A percentile compares a stretch with the other conserved stretches of the same genome.
These are phyloP conservation scores for Ceratosolen solmsi DNA, from an alignment of 1,140 invertebrate species.

Conservation along the genomic window DNA sequence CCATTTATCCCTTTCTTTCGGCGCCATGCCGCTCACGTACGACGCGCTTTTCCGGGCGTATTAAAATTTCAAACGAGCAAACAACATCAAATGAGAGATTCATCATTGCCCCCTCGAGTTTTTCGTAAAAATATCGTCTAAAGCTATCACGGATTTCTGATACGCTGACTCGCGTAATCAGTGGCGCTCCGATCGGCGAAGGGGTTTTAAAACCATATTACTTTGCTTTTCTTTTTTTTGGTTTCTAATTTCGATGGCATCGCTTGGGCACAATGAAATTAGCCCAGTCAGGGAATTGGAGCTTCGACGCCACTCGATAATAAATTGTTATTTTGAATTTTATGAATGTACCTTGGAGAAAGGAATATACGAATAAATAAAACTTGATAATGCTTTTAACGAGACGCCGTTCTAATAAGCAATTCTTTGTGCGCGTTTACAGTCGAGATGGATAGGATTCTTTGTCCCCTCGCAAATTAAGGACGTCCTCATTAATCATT, in stretches of 20 bases:
- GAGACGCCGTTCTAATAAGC: not conserved
- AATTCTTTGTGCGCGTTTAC: not conserved
- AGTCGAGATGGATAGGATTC: too few relatives aligned
- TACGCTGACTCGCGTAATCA: not conserved
- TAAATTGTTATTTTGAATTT: not conserved
- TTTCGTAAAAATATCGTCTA: not conserved
- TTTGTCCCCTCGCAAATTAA: too few relatives aligned
- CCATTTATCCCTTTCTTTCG: not conserved
- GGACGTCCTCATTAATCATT: too few relatives aligned
- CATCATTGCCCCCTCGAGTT: not conserved
- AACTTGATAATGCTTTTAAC: not conserved
- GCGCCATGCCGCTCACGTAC: not conserved
- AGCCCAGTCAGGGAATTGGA: not conserved
- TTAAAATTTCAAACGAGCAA: slow-evolving; percentile 29
- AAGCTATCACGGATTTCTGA: not conserved
- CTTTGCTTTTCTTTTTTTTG: too few relatives aligned
- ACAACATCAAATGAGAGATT: slow-evolving; percentile 14
- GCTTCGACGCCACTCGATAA: not conserved
- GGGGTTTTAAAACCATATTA: not conserved
- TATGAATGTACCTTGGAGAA: not conserved
- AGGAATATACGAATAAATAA: not conserved
- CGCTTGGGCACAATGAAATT: not conserved
- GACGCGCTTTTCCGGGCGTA: not conserved
- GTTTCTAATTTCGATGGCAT: not conserved
- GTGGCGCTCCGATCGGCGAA: not conserved